Evolutionary conservation across 2,888 invertebrate genomes (phyloP).

Genomic region (Hyles lineata): DNA sequence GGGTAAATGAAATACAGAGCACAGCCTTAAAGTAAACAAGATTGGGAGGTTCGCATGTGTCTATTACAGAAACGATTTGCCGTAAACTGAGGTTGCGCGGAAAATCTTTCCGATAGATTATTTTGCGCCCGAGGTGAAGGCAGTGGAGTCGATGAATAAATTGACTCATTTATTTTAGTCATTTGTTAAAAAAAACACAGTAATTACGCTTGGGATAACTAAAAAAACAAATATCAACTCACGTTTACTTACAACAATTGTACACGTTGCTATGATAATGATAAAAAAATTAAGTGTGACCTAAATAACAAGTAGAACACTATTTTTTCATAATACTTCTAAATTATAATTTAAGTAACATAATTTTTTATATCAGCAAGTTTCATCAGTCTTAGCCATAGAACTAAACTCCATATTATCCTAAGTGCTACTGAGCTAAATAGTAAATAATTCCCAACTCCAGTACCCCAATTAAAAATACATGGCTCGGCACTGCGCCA

Average conservation of each 20-base stretch:
- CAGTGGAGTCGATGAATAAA: background rate
- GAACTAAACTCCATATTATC: background rate
- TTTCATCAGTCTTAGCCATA: too few relatives aligned
- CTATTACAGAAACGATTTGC: conserved; percentile 5
- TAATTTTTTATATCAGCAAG: too few relatives aligned
- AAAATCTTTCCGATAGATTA: background rate
- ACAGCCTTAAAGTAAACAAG: conserved; percentile 33
- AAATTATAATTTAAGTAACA: too few relatives aligned
- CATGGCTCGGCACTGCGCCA: background rate
- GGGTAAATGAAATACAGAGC: background rate
- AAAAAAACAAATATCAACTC: too few relatives aligned
- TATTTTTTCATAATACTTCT: too few relatives aligned
- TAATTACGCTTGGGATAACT: too few relatives aligned
- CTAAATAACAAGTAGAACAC: too few relatives aligned
- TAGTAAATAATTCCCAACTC: background rate
- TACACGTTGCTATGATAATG: too few relatives aligned
- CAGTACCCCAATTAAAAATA: background rate
- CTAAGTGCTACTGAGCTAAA: background rate
- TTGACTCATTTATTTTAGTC: background rate
- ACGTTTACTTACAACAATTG: too few relatives aligned
- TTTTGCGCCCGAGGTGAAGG: background rate
- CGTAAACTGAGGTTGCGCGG: background rate
- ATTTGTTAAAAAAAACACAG: too few relatives aligned
- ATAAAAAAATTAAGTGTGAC: too few relatives aligned
- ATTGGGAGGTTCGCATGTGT: conserved; percentile 35